Percentiles rank a stretch among this genome's conserved stretches.
These are phyloP conservation scores for Periophthalmus modestus DNA, from an alignment of 2,113 vertebrate species.

Conservation along the genomic window DNA sequence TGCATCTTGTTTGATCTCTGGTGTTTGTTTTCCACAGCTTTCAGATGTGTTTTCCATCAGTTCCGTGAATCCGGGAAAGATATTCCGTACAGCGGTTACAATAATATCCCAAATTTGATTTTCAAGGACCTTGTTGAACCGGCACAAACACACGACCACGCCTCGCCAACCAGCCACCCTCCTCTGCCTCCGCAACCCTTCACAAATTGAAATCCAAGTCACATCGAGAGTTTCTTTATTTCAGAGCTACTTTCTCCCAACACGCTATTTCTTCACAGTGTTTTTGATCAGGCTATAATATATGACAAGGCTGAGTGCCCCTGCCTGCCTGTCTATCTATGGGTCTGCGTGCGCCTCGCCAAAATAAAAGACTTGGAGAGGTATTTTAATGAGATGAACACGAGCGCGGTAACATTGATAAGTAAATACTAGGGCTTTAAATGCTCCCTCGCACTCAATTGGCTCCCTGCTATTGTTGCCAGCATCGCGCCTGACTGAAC, in stretches of 20 bases:
- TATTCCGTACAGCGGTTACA: conserved; percentile 12
- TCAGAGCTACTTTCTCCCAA: conserved; percentile 32
- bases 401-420: conserved; percentile 90
- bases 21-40: not conserved
- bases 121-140: conserved; percentile 33
- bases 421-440: conserved; percentile 95
- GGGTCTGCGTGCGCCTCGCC: conserved; percentile 38
- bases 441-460: conserved; percentile 87
- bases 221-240: conserved; percentile 32
- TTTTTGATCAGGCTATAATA: conserved; percentile 61
- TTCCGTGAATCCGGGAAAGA: not conserved
- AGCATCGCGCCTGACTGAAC: conserved; percentile 83
- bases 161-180: not conserved
- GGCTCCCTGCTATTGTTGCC: conserved; percentile 83
- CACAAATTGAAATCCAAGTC: conserved; percentile 49
- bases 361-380: conserved; percentile 75
- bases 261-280: conserved; percentile 13
- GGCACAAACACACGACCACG: conserved; percentile 7
- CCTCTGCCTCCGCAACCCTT: conserved; percentile 11
- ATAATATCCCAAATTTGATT: conserved; percentile 24
- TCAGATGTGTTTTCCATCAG: conserved; percentile 2
- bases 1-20: not conserved
- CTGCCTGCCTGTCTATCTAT: conserved; percentile 31
- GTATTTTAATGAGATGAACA: conserved; percentile 87
- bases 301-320: conserved; percentile 58